Conservation (phyloP, 1,140 invertebrate species). For the Pemphigus obesinymphae region DNA sequence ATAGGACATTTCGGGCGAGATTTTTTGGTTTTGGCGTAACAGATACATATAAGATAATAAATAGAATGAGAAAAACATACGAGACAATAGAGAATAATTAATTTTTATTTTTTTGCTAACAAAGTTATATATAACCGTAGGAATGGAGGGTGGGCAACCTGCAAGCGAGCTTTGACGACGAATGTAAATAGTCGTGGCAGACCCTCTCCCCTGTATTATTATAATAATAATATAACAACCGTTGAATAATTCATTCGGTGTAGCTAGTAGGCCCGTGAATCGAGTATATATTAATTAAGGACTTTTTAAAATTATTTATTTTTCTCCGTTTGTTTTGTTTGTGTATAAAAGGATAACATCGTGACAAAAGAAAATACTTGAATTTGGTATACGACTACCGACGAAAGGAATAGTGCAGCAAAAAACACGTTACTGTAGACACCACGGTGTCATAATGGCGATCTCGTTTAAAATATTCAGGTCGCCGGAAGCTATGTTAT, state of each 20-base stretch:
- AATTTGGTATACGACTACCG: background rate
- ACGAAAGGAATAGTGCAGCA: no score
- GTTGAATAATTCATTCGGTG: conserved; percentile 21
- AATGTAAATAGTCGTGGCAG: background rate
- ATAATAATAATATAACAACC: background rate
- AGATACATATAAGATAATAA: background rate
- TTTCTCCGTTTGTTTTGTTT: background rate
- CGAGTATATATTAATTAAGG: conserved; percentile 29
- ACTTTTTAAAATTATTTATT: background rate
- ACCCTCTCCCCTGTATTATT: no score
- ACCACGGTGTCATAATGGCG: background rate
- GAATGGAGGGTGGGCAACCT: background rate
- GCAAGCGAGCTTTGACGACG: background rate
- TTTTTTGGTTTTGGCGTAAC: background rate
- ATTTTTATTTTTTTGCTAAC: background rate
- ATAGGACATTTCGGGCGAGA: background rate
- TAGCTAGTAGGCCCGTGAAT: background rate
- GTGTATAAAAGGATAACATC: background rate
- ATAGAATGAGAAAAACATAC: background rate
- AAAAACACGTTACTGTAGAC: background rate
- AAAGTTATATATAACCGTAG: background rate
- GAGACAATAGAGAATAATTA: conserved; percentile 4
- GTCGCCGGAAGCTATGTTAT: background rate
- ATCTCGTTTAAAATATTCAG: background rate
- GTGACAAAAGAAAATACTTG: background rate